Base-by-base conservation (phyloP, 2,888 invertebrate species). In the Calameuta idolon region DNA sequence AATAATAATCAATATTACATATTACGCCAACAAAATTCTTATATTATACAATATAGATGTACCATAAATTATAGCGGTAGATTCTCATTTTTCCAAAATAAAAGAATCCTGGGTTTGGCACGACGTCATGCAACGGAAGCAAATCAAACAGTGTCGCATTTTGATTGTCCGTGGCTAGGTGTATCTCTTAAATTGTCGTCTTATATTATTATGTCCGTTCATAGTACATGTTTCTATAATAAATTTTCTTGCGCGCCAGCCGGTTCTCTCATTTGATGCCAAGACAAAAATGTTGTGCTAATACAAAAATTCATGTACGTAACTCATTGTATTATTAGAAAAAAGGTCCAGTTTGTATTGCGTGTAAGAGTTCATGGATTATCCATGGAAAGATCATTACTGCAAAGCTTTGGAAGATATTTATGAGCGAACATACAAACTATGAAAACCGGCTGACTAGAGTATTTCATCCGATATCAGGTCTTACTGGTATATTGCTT, bases 111-210 rank as follows among this genome's bases (percentile, higher is more conserved):
- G 73, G 80, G 76, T 89, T 89, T 89, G 89, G 89, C 89, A 89
- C 89, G 86, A 89, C 87, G 86, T 88, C 86, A 89, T 87, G 85
- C 87, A 89, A 88, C 86, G 86, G 87, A 88, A 87, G 83, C 86
- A 89, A 89, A 88, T 84, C 84, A 89, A 88, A 88, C 84, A 85
- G 83, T 83, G 85, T 77, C 79, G 79, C 80, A 82, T 88, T 89
- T 89, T 90, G 90, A 90, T 90, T 90, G 90, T 90, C 90, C 89
- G 85, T 89, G 87, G 89, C 87, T 89, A 86, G 84, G 85, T 83
- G 84, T 87, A 83, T 85, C 81, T 83, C 82, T 75, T 82, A 78
- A 69, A 78, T 80, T 30, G 75, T 74, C 75, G 23, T 74, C 77
- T 75, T 73, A 77, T 11, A 75, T 77, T 76, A 75, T 34, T 74